A percentile compares a stretch with the other conserved stretches of the same genome.
These are phyloP conservation scores for Phengaris alcon DNA, from an alignment of 2,888 invertebrate species.

Conservation along the genomic window DNA sequence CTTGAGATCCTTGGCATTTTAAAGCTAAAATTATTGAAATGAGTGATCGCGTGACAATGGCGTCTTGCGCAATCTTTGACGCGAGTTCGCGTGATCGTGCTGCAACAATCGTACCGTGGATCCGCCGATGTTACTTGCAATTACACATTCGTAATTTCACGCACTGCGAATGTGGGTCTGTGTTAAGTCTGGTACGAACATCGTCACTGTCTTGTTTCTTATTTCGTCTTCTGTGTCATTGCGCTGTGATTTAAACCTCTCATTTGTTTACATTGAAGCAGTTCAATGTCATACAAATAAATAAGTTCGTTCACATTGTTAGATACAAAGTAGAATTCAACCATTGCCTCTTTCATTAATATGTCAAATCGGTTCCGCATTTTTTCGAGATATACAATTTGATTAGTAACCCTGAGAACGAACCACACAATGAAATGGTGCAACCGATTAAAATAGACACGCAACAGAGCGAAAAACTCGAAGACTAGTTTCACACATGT, in stretches of 20 bases:
- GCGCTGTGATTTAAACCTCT: background rate
- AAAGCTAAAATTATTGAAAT: constrained; percentile 30
- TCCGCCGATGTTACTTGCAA: constrained; percentile 46
- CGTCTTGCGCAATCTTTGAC: constrained; percentile 52
- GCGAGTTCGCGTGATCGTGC: constrained; percentile 61
- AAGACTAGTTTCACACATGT: constrained; percentile 37
- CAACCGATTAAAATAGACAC: constrained; percentile 26
- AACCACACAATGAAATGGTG: constrained; percentile 22
- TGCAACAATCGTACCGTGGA: constrained; percentile 55
- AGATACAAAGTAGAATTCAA: background rate
- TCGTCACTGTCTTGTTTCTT: background rate
- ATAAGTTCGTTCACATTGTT: constrained; percentile 11
- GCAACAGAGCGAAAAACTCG: constrained; percentile 6
- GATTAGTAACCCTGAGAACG: constrained; percentile 17
- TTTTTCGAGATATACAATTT: constrained; percentile 16
- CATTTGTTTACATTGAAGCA: constrained; percentile 15
- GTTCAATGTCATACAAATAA: background rate
- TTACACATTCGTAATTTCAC: constrained; percentile 42
- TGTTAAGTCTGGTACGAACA: background rate
- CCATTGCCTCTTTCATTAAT: constrained; percentile 2
- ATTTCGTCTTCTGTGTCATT: background rate
- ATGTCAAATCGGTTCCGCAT: constrained; percentile 23
- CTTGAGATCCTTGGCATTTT: constrained; percentile 33
- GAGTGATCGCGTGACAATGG: constrained; percentile 54
- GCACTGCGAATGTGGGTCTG: constrained; percentile 10